A percentile compares a stretch with the other conserved stretches of the same genome.
These are phyloP conservation scores for Caenorhabditis briggsae DNA, from an alignment of 1,140 invertebrate genomes.

Conservation along the genomic window DNA sequence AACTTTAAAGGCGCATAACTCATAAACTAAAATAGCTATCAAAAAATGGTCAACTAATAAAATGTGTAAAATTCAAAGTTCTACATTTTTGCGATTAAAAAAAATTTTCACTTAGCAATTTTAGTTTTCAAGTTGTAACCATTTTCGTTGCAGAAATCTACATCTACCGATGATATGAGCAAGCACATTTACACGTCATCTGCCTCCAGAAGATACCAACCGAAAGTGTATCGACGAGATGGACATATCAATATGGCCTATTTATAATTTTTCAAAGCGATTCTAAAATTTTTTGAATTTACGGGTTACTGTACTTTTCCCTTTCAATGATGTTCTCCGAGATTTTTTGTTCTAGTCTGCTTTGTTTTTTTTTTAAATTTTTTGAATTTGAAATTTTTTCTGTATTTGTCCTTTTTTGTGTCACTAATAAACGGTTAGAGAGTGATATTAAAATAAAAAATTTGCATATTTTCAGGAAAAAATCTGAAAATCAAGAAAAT, in stretches of 20 bases:
- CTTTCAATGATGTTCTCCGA: neutral
- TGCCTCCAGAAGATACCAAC: neutral
- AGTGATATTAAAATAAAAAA: neutral
- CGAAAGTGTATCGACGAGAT: neutral
- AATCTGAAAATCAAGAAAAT: too few relatives aligned
- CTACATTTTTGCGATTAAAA: neutral
- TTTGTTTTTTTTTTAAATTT: neutral
- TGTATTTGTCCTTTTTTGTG: neutral
- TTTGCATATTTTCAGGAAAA: too few relatives aligned
- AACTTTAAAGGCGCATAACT: too few relatives aligned
- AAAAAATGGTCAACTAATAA: too few relatives aligned
- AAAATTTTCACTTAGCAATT: too few relatives aligned
- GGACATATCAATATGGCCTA: conserved; percentile 32
- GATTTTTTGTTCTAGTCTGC: neutral
- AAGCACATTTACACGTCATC: conserved; percentile 10
- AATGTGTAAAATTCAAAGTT: neutral
- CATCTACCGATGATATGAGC: conserved; percentile 21
- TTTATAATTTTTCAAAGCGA: neutral
- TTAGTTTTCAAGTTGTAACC: neutral
- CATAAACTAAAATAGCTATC: too few relatives aligned
- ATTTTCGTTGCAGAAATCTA: conserved; percentile 17
- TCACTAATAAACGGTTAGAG: conserved; percentile 6
- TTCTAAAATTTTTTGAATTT: neutral
- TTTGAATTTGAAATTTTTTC: neutral
- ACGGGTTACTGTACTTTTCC: neutral